These are phyloP conservation scores for Fratercula arctica DNA, from an alignment of 2,797 vertebrate genomes.

Conservation along the genomic window DNA sequence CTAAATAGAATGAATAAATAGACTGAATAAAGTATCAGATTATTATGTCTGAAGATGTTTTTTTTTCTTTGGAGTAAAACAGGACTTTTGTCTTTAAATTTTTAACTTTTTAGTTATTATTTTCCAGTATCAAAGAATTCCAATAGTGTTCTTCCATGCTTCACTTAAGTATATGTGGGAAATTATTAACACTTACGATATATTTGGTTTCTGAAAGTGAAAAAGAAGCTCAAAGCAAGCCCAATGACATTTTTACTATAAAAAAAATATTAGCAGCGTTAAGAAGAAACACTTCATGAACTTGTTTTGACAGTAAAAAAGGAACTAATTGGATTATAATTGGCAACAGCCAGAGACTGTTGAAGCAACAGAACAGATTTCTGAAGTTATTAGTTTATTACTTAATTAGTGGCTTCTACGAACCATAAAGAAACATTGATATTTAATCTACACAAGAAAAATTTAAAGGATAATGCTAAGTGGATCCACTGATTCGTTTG, in stretches of 20 bases:
- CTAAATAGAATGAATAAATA: background rate
- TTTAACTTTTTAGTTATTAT: background rate
- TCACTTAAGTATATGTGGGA: background rate
- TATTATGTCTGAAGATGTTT: background rate
- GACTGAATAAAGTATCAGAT: background rate
- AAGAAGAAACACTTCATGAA: background rate
- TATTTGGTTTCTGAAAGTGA: conserved; percentile 5
- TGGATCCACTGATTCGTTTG: background rate
- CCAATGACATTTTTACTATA: background rate
- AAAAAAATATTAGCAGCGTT: background rate
- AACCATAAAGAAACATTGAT: conserved; percentile 50
- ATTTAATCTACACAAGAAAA: conserved; percentile 31
- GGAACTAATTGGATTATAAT: conserved; percentile 62
- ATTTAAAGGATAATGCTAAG: background rate
- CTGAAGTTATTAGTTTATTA: conserved; percentile 56
- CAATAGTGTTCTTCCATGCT: background rate
- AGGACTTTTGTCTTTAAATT: background rate
- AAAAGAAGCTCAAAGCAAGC: background rate
- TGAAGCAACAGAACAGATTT: conserved; percentile 57
- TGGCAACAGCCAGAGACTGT: conserved; percentile 50
- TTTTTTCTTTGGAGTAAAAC: background rate
- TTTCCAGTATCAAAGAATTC: background rate
- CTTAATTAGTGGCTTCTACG: conserved; percentile 63
- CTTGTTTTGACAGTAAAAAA: conserved; percentile 46
- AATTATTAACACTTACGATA: background rate